Evolutionary conservation across 2,113 vertebrate genomes (phyloP), one percentile per base, ranked within the genome.

Genomic region (Rattus norvegicus): DNA sequence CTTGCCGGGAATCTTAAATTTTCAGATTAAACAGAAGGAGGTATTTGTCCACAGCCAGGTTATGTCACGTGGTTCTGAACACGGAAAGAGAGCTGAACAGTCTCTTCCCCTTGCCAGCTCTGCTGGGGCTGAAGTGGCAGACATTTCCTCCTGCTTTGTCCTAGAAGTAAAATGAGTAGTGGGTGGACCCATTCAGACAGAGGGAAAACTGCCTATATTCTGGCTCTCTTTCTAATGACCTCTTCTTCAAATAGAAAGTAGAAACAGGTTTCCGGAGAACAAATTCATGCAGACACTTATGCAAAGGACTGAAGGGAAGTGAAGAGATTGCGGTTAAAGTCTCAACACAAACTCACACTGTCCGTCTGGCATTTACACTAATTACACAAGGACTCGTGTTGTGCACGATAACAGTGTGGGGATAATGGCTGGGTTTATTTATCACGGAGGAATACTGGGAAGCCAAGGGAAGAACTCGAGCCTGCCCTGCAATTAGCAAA

Each of bases 201-300:
- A 43, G 3, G 5, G 49, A 47, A 70, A 59, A 39, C 14, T 24
- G 26, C 47, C 39, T 12, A 2, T 7, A 11, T 2, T 33, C 22
- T 20, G 17, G 16, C 26, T 73, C 90, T 67, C 33, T 93, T 96
- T 30, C 52, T 54, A 91, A 83, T 84, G 4, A 63, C 43, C 54
- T 56, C 49, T 88, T 59, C 91, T 86, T 52, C 73, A 88, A 69
- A 87, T 8, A 89, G 88, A 86, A 95, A 92, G 88, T 2, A 91
- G 80, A 86, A 36, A 61, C 36, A 7, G 56, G 70, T 73, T 91
- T 89, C 85, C 56, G 13, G 89, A 84, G n/a, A 86, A 83, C 70
- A 52, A 61, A 19, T 87, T 61, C 93, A 83, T 80, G 26, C 49
- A 91, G 93, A 43, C 49, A 70, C 36, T 83, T 10, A 73, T 47